Evolutionary conservation across 2,797 vertebrate species (phyloP).

Genomic region (Pelochelys cantorii): DNA sequence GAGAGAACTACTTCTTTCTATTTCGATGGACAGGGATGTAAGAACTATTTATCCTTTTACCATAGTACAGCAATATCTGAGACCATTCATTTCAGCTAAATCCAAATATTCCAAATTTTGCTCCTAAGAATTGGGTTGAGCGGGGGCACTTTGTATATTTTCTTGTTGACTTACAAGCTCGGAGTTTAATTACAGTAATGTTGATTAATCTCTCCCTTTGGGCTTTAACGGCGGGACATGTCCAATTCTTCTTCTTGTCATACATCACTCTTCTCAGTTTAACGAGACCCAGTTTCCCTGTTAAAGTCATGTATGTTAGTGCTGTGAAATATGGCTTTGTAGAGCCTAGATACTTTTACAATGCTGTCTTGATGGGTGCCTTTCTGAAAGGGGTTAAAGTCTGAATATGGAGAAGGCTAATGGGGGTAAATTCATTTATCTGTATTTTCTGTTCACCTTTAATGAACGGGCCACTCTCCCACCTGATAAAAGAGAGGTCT

Average conservation of each 20-base stretch:
- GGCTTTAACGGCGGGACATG: background rate
- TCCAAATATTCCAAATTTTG: fast-evolving
- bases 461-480: background rate
- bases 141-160: background rate
- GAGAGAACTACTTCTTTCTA: constrained; percentile 89
- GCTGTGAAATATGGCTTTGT: background rate
- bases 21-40: constrained; percentile 93
- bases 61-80: background rate
- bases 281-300: background rate
- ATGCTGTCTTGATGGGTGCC: background rate
- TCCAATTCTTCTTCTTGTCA: background rate
- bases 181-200: fast-evolving
- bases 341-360: background rate
- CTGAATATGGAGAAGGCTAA: background rate
- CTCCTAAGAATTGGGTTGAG: background rate
- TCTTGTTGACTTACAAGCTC: background rate
- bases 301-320: background rate
- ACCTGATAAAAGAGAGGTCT: background rate
- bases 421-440: background rate
- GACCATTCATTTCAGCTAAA: background rate
- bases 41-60: constrained; percentile 49
- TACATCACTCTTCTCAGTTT: background rate
- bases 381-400: background rate
- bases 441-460: background rate
- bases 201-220: background rate